phyloP scores from a whole-genome alignment of 2,113 vertebrate genomes.

The Sylvietta virens region DNA sequence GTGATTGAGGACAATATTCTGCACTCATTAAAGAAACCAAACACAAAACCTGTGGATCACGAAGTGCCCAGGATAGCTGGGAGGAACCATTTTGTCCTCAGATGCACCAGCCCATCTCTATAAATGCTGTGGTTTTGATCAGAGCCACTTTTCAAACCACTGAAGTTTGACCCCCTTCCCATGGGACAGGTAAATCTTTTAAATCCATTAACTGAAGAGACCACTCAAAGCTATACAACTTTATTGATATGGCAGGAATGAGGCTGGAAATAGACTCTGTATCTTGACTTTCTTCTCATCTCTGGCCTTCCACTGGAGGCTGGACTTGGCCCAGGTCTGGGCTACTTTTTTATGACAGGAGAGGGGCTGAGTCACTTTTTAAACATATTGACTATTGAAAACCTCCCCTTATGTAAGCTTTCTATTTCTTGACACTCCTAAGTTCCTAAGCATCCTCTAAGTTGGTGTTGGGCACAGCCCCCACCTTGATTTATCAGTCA shows the following conservation, averaged over 20 bases:
- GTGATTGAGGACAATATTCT: not conserved
- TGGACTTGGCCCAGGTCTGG: not conserved
- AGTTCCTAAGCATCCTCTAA: not conserved
- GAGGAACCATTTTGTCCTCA: not conserved
- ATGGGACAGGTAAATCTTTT: not conserved
- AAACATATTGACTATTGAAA: not conserved
- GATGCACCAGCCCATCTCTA: not conserved
- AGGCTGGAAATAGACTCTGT: not conserved
- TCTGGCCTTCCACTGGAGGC: not conserved
- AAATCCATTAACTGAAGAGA: not conserved
- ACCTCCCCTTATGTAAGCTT: slow-evolving; percentile 24
- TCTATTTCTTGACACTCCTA: not conserved
- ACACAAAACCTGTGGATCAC: not conserved
- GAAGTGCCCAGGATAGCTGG: not conserved
- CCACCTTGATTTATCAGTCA: not conserved
- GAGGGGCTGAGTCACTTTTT: not conserved
- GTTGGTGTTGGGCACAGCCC: not conserved
- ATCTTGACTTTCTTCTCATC: not conserved
- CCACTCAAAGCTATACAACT: not conserved
- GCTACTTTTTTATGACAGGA: not conserved
- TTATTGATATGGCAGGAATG: not conserved
- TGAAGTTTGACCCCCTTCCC: not conserved
- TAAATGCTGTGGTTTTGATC: not conserved
- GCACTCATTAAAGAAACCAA: not conserved
- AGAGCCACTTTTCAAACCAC: not conserved